Conservation (phyloP, 2,113 vertebrate genomes). For the Petromus typicus region DNA sequence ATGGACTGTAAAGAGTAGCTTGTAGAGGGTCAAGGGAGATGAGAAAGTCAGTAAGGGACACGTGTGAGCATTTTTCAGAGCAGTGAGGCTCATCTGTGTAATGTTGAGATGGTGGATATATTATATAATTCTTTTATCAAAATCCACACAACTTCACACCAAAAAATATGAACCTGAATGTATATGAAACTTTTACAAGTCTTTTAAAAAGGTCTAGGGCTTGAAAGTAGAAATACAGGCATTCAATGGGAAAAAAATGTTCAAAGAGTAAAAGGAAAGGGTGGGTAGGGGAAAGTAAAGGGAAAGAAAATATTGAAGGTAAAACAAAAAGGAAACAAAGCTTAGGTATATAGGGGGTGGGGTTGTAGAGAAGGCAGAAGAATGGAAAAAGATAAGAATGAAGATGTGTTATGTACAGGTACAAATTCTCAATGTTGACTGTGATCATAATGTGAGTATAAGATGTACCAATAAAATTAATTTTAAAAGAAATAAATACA, state of each 20-base stretch:
- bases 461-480: too few species aligned
- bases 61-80: neutral
- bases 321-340: too few species aligned
- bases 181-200: neutral
- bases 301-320: too few species aligned
- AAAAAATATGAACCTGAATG: neutral
- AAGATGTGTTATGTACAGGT: too few species aligned
- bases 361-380: too few species aligned
- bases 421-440: too few species aligned
- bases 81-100: neutral
- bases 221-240: neutral
- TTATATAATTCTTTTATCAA: neutral
- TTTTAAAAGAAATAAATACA: neutral
- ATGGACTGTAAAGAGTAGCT: neutral
- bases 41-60: rapidly evolving
- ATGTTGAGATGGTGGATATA: neutral
- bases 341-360: too few species aligned
- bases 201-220: neutral
- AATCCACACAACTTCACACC: neutral
- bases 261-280: too few species aligned
- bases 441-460: too few species aligned
- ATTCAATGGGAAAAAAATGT: too few species aligned
- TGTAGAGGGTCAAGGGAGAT: neutral
- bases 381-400: too few species aligned
- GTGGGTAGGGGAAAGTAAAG: too few species aligned